Base-by-base conservation (phyloP, 2,888 invertebrate species). In the Ennomos fuscantarius region DNA sequence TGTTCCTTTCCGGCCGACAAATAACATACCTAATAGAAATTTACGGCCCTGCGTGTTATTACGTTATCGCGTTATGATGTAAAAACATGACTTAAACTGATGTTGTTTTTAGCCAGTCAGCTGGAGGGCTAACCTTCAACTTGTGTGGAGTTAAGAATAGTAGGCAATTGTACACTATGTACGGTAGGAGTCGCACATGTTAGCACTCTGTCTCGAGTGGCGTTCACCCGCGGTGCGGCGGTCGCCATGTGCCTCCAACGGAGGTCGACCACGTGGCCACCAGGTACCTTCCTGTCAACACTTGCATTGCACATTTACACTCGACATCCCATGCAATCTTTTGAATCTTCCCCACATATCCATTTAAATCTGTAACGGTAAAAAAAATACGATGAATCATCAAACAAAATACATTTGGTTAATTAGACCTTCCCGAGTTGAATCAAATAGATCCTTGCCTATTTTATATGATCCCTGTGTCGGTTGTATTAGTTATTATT, bases 241-340 rank as follows among this genome's bases (percentile, higher is more conserved):
- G 36, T 57, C 74, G 79, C 81, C 87, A 86, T 86, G 84, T 87
- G 86, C 79, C 67, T 73, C 63, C 62, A 59, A 62, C 69, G 60
- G 48, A 46, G 72, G 76, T 75, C 70, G 76, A 78, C 81, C 86
- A 80, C 81, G 83, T 85, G 84, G 77, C 77, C 84, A 83, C 74
- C 86, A 88, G 86, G 87, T 86, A 86, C 80, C 60, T 79, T 83
- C 84, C 81, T 84, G 78, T 76, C 78, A 76, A 74, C 78, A 78
- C 73, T 81, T 83, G 80, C 72, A 73, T 65, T 72, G 70, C 76
- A 76, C 72, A 75, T 80, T 83, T 75, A 74, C 69, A 72, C 70
- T 74, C 69, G 65, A 63, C 76, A 72, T 63, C 68, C 71, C 63
- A 62, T 71, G 62, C 60, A 46, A 47, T 59, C 49, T 58, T 34